Evolutionary conservation across 2,888 invertebrate species (phyloP), one percentile per base, ranked within the genome.

Genomic region (Drosophila planitibia): DNA sequence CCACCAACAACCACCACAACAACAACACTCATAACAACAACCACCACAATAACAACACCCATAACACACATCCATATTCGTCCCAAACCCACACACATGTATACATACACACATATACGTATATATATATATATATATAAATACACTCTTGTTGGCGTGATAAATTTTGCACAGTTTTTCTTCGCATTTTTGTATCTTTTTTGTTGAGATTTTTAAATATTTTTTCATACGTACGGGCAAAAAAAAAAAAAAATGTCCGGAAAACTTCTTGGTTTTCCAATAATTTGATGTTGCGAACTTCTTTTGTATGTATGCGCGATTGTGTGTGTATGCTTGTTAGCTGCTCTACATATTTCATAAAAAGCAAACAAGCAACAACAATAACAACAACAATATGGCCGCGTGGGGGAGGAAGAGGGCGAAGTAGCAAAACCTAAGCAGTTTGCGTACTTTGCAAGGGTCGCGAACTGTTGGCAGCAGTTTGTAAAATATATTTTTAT

Each of bases 401-500:
- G 55, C 12, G 30, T 22, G 30, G 33, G n/a, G 16, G 33, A 22
- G 4, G 33, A 10, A 10, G 22, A 4, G 32, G 70, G 28, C 16
- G 22, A 55, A 25, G 70, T 39, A 44, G 65, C 35, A 78, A 85
- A 88, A 88, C 83, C 90, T 85, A 90, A 88, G 91, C 86, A 86
- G 84, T 90, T 86, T 81, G 80, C 77, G 74, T 89, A 78, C 72
- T 79, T 62, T 66, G 49, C 70, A 71, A 72, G 81, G 84, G 84
- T 83, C 75, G 70, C 73, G 72, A 69, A 76, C 81, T 75, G 76
- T 70, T 80, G 81, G 81, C 81, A 88, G 89, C 91, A 90, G 89
- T 91, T 90, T 91, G 90, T 87, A 90, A 91, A 91, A 87, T 87
- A 87, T 87, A 91, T 91, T 87, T 87, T 91, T 87, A 87, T 87